Conservation (phyloP, 1,140 invertebrate genomes). For the Gonatopus flavifemur region DNA sequence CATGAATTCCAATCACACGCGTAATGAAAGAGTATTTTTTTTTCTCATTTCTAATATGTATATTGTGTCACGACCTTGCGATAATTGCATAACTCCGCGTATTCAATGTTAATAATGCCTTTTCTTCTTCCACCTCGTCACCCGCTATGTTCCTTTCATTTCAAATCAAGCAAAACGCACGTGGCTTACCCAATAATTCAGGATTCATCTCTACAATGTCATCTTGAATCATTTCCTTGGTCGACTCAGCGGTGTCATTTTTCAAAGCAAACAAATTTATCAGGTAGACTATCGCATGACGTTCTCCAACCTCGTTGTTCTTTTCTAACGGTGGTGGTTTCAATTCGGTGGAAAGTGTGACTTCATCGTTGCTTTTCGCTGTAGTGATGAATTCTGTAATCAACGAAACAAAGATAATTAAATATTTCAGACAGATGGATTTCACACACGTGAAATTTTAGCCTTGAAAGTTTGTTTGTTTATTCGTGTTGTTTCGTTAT, state of each 20-base stretch:
- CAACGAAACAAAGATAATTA: slow-evolving; percentile 1
- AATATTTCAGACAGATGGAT: neutral
- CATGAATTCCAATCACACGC: neutral
- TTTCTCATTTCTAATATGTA: neutral
- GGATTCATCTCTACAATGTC: slow-evolving; percentile 19
- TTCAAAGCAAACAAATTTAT: slow-evolving; percentile 50
- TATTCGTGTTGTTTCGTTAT: slow-evolving; percentile 4
- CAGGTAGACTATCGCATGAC: slow-evolving; percentile 36
- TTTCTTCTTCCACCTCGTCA: too few species aligned
- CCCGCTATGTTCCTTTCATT: neutral
- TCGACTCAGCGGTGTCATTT: slow-evolving; percentile 34
- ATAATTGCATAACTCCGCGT: neutral
- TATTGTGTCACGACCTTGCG: neutral
- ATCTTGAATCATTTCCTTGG: slow-evolving; percentile 28
- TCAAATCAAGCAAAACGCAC: neutral
- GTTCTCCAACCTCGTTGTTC: slow-evolving; percentile 9
- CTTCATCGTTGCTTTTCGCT: slow-evolving; percentile 3
- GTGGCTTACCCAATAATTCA: slow-evolving; percentile 22
- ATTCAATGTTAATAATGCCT: neutral
- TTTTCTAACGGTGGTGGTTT: slow-evolving; percentile 32
- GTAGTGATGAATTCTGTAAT: neutral
- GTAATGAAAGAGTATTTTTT: neutral
- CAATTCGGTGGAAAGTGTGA: slow-evolving; percentile 42
- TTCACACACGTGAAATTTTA: neutral
- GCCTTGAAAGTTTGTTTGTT: slow-evolving; percentile 4